Base-by-base conservation (phyloP, 2,113 vertebrate species). In the Hippoglossus stenolepis region DNA sequence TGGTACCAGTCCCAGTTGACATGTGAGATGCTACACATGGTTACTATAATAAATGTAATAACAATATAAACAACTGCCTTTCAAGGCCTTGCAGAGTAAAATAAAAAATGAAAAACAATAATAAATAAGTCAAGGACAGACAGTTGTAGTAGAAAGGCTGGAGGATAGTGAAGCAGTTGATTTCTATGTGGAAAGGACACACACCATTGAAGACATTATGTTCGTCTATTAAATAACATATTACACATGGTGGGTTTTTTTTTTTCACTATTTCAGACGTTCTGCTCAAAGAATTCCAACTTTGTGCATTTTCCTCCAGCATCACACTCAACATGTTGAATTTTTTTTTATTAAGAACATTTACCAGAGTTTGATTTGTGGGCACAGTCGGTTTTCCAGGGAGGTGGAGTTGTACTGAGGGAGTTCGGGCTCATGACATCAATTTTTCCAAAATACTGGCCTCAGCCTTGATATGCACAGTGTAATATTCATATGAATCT, bases 361-460 rank as follows among this genome's bases (percentile, higher is more conserved):
- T 66, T n/a, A 57, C 9, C 49, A 38, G 31, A 40, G 6, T 49
- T 49, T 20, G 38, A 12, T 58, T 69, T 58, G 9, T 43, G 31
- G 53, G n/a, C 12, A 15, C 53, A 4, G 61, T 43, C 9, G 4
- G 1, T 26, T 43, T 59, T 26, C 43, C 3, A 47, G 2, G 24
- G 5, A 18, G 17, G 20, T 23, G 20, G 12, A 23, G 26, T 11
- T 11, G 15, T 3, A 24, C 20, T 35, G 47, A 54, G 49, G 5
- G 49, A 14, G 15, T 9, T 31, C 31, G 47, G 8, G 15, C n/a
- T 43, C 35, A 47, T 49, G 57, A 61, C 49, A 43, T 64, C 49
- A 73, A 5, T 43, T 2, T 65, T 72, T 57, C 17, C 47, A 65
- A 59, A 47, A 14, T 40, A n/a, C 18, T 65, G 40, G 31, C 53